Conservation (phyloP, 2,888 invertebrate genomes). For the Fragum sueziense region DNA sequence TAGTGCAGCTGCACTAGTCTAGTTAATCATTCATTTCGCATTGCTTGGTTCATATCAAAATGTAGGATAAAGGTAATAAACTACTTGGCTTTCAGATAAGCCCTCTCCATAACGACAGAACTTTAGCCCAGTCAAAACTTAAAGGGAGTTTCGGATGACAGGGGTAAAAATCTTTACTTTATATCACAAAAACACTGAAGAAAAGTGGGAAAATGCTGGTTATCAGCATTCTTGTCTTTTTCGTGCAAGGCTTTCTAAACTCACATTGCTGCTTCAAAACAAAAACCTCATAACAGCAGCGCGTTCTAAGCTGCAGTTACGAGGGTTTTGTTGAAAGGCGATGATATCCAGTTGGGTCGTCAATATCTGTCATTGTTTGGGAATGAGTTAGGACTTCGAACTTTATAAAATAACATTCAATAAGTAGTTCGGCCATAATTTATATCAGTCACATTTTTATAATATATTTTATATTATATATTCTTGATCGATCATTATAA, state of each 20-base stretch:
- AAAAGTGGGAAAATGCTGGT: neutral
- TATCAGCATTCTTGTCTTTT: neutral
- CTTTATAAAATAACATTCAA: too few relatives aligned
- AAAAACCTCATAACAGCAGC: too few relatives aligned
- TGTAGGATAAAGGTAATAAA: neutral
- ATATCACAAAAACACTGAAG: neutral
- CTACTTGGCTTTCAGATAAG: neutral
- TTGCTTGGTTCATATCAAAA: neutral
- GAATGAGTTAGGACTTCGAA: too few relatives aligned
- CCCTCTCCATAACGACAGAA: neutral
- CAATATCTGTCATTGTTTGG: neutral
- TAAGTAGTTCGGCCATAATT: too few relatives aligned
- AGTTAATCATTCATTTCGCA: neutral
- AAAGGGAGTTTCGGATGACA: neutral
- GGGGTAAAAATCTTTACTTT: neutral
- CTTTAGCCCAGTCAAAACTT: too few relatives aligned
- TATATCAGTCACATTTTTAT: too few relatives aligned
- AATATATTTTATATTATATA: too few relatives aligned
- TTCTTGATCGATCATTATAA: too few relatives aligned
- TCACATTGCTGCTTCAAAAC: neutral
- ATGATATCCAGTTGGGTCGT: neutral
- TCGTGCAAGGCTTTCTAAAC: neutral
- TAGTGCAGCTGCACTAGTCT: neutral
- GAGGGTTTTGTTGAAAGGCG: neutral
- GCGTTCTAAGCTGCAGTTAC: too few relatives aligned